These are phyloP conservation scores for Chiridota heheva DNA, from an alignment of 35 echinoderm and acorn worm species.

Conservation along the genomic window DNA sequence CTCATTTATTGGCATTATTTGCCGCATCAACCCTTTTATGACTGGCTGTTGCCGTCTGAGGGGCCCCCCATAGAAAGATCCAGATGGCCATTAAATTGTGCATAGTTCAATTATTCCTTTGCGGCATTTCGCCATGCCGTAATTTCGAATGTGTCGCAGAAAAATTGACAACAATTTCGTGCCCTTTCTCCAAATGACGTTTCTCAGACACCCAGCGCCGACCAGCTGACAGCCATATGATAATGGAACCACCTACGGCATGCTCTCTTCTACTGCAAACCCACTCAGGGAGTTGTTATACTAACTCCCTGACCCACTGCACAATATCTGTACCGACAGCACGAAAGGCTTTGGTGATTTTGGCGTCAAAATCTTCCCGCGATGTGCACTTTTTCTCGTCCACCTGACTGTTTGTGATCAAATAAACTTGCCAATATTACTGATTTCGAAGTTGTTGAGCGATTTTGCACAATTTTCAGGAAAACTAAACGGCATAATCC, in stretches of 20 bases:
- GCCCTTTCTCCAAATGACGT: neutral
- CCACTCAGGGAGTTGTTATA: too few species aligned
- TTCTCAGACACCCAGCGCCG: slow-evolving; percentile 18
- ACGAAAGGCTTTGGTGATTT: too few species aligned
- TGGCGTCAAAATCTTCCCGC: too few species aligned
- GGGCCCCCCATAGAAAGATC: neutral
- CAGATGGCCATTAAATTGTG: slow-evolving; percentile 11
- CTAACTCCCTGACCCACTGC: too few species aligned
- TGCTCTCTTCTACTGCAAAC: too few species aligned
- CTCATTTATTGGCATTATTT: neutral
- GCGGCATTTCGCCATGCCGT: slow-evolving; percentile 32
- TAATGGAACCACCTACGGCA: slow-evolving; percentile 26
- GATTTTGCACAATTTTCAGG: too few species aligned
- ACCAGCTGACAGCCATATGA: slow-evolving; percentile 21
- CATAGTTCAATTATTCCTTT: slow-evolving; percentile 2
- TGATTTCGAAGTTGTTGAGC: too few species aligned
- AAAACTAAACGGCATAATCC: too few species aligned
- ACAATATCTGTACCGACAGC: too few species aligned
- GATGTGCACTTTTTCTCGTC: too few species aligned
- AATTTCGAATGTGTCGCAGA: slow-evolving; percentile 29
- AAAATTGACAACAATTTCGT: slow-evolving; percentile 20
- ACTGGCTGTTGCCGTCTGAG: slow-evolving; percentile 9
- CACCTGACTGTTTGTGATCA: too few species aligned
- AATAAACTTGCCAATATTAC: too few species aligned
- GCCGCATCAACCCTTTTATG: neutral